Conservation (phyloP, 2,113 vertebrate genomes). For the Mobula hypostoma region DNA sequence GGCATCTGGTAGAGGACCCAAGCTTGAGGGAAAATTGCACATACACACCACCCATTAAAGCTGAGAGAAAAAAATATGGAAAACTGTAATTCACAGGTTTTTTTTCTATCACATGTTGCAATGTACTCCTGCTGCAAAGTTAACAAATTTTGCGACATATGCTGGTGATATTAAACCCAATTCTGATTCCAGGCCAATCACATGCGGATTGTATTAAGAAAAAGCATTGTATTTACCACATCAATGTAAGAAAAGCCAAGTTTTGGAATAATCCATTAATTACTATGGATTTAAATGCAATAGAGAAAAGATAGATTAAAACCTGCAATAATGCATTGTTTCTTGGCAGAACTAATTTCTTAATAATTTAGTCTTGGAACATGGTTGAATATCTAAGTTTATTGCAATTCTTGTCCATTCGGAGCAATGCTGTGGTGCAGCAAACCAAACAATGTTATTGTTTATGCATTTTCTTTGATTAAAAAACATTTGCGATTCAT, state of each 20-base stretch:
- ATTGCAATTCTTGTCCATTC: neutral
- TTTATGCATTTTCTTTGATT: neutral
- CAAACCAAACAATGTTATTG: neutral
- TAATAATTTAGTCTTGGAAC: neutral
- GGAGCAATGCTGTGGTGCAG: neutral
- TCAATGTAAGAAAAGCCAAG: neutral
- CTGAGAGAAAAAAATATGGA: no score
- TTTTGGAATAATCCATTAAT: neutral
- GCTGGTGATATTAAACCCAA: no score
- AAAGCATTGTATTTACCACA: neutral
- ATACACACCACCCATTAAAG: no score
- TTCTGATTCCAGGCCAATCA: no score
- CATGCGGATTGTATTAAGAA: neutral
- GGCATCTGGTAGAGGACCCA: no score
- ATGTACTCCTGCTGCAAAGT: no score
- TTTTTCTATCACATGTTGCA: no score
- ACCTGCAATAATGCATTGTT: neutral
- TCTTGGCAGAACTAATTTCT: no score
- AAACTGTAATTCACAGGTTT: no score
- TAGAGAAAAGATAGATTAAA: neutral
- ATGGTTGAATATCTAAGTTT: neutral
- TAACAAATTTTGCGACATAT: no score
- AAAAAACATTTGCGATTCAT: neutral
- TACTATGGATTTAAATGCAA: neutral
- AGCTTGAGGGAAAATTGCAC: no score